Percentiles rank a stretch among this genome's conserved stretches.
These are phyloP conservation scores for Ianthella basta DNA, from an alignment of 37 sponge, comb jelly and placozoan genomes.

Conservation along the genomic window DNA sequence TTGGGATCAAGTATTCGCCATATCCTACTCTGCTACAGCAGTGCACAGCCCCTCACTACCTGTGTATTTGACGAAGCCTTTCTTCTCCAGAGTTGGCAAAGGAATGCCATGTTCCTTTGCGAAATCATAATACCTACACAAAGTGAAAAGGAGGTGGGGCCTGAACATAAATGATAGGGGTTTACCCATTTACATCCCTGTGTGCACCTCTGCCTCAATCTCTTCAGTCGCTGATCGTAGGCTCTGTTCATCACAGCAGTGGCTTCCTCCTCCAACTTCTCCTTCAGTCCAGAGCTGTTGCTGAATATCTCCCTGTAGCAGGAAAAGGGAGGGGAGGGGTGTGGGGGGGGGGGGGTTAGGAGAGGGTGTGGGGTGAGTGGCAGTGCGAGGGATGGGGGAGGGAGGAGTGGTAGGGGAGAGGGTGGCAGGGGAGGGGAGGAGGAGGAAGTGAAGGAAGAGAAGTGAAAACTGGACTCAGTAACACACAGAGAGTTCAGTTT, in stretches of 20 bases:
- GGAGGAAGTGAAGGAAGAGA: too few relatives aligned
- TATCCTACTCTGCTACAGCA: background rate
- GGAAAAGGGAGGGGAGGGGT: background rate
- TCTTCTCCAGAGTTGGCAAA: constrained; percentile 38
- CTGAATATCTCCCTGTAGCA: background rate
- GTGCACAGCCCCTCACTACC: constrained; percentile 8
- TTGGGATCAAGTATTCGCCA: background rate
- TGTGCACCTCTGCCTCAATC: constrained; percentile 22
- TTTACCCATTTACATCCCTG: background rate
- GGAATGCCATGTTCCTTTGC: constrained; percentile 33
- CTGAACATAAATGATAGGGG: background rate
- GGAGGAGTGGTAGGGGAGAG: too few relatives aligned
- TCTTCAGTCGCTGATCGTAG: constrained; percentile 2
- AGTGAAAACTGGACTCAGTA: too few relatives aligned
- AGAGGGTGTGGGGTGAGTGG: background rate
- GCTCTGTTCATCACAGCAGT: background rate
- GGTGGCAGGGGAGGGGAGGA: too few relatives aligned
- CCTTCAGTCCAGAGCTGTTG: constrained; percentile 8
- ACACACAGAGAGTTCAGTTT: too few relatives aligned
- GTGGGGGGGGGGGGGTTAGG: constrained; percentile 7
- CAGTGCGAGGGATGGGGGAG: too few relatives aligned
- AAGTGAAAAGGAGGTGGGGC: background rate
- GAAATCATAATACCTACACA: constrained; percentile 44
- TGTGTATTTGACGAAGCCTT: constrained; percentile 44
- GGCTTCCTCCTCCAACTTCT: background rate